phyloP scores from a whole-genome alignment of 2,797 vertebrate genomes.

The Aplochiton taeniatus region DNA sequence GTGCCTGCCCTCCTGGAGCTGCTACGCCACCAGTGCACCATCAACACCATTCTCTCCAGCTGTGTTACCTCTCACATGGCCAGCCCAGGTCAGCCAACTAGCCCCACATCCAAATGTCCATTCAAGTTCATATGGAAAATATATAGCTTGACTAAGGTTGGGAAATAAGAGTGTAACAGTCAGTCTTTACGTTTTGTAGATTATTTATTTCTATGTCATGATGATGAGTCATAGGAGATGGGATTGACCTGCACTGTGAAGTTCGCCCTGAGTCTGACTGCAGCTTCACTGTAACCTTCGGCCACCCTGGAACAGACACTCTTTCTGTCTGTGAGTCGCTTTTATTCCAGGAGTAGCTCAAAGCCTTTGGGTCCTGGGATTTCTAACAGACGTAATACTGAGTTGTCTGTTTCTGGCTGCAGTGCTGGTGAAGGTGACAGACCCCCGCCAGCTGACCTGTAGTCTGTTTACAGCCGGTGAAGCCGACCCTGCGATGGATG shows the following conservation, averaged over 20 bases:
- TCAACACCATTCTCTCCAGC: conserved; percentile 81
- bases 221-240: conserved; percentile 48
- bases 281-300: conserved; percentile 82
- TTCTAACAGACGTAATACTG: no score
- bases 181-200: neutral
- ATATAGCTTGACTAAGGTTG: no score
- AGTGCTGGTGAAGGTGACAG: conserved; percentile 76
- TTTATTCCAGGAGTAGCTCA: neutral
- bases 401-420: conserved; percentile 10
- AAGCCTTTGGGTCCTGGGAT: neutral
- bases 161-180: no score
- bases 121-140: no score
- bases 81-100: conserved; percentile 56
- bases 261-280: conserved; percentile 74
- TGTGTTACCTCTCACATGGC: conserved; percentile 57
- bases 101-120: no score
- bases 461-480: conserved; percentile 63
- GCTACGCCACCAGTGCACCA: conserved; percentile 78
- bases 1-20: conserved; percentile 76
- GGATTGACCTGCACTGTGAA: conserved; percentile 77
- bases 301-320: conserved; percentile 58
- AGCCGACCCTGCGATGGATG: conserved; percentile 60
- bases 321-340: conserved; percentile 78
- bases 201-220: neutral
- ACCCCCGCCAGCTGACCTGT: conserved; percentile 69